A percentile compares a stretch with the other conserved stretches of the same genome.
Conservation (phyloP, 2,113 vertebrate genomes). For the Laticauda colubrina region DNA sequence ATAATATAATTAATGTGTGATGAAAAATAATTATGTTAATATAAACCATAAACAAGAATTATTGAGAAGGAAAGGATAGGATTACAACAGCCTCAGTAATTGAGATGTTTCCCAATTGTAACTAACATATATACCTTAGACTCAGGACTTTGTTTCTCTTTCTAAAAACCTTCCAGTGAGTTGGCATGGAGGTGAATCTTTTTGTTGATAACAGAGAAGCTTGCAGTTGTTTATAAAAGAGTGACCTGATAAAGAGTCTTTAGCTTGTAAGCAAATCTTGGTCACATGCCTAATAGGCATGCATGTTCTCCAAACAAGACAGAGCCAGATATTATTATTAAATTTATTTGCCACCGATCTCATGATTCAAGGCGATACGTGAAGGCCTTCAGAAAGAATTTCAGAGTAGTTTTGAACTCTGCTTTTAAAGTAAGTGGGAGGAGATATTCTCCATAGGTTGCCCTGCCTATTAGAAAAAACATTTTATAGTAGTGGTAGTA, state of each 20-base stretch:
- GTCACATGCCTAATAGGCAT: background rate
- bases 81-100: background rate
- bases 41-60: background rate
- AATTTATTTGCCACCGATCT: no score
- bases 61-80: background rate
- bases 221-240: background rate
- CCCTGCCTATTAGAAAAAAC: background rate
- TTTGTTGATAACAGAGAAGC: background rate
- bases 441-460: background rate
- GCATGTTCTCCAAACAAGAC: background rate
- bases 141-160: background rate
- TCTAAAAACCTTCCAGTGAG: background rate
- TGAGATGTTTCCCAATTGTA: background rate
- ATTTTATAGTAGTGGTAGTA: background rate
- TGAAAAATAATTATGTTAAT: background rate
- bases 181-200: background rate
- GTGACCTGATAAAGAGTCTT: background rate
- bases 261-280: background rate
- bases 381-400: background rate
- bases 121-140: background rate
- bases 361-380: no score
- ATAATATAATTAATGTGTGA: background rate
- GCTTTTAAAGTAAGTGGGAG: background rate
- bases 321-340: background rate
- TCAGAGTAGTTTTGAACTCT: background rate